Conservation (phyloP, 2,797 vertebrate species). For the Telmatherina bonti region DNA sequence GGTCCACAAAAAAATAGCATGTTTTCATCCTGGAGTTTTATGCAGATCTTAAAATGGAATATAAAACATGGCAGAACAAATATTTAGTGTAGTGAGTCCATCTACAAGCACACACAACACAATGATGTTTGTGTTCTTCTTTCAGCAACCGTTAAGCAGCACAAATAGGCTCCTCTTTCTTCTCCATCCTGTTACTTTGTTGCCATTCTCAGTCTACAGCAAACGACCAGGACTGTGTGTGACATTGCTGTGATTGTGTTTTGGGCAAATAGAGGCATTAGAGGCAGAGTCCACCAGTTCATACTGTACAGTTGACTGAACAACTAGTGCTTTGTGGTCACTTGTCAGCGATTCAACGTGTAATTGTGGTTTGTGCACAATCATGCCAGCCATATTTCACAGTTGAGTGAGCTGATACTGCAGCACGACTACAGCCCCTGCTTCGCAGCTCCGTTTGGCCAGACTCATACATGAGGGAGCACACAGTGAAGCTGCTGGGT, state of each 20-base stretch:
- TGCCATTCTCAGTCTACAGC: conserved; percentile 52
- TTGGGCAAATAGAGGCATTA: conserved; percentile 58
- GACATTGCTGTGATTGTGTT: conserved; percentile 64
- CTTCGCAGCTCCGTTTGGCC: conserved; percentile 18
- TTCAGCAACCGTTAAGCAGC: conserved; percentile 51
- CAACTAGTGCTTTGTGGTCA: conserved; percentile 66
- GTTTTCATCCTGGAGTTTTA: not conserved
- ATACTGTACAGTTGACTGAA: conserved; percentile 67
- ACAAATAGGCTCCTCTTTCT: conserved; percentile 39
- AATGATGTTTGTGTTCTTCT: conserved; percentile 21
- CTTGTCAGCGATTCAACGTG: conserved; percentile 59
- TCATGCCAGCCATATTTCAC: conserved; percentile 69
- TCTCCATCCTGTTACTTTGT: conserved; percentile 48
- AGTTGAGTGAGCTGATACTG: conserved; percentile 66
- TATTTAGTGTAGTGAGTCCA: conserved; percentile 25
- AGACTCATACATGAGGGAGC: not conserved
- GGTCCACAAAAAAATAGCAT: too few relatives aligned
- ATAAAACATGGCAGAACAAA: conserved; percentile 27
- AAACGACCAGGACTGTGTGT: conserved; percentile 41
- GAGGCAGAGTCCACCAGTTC: conserved; percentile 60
- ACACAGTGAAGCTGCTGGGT: not conserved
- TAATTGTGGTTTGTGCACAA: conserved; percentile 70
- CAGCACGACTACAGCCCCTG: conserved; percentile 31
- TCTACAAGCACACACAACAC: conserved; percentile 12
- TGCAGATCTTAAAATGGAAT: not conserved